A percentile compares a stretch with the other conserved stretches of the same genome.
These are phyloP conservation scores for Gorsachius goisagi DNA, from an alignment of 2,113 vertebrate species.

Conservation along the genomic window DNA sequence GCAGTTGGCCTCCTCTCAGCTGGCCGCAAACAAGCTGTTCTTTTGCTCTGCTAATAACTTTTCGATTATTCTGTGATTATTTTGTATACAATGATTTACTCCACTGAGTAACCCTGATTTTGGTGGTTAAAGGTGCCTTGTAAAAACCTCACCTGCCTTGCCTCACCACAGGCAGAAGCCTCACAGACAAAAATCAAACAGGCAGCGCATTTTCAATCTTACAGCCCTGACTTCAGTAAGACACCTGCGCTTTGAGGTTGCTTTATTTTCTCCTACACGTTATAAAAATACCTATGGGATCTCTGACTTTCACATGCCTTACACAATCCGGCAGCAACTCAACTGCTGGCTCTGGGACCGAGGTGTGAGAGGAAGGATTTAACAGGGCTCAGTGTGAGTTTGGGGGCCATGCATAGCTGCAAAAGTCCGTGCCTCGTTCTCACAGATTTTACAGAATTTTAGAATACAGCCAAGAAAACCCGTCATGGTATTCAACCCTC, in stretches of 20 bases:
- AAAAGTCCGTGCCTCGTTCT: rapidly evolving
- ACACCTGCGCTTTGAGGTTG: too few relatives aligned
- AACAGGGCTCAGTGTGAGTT: neutral
- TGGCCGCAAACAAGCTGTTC: neutral
- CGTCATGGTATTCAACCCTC: rapidly evolving
- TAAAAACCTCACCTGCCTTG: neutral
- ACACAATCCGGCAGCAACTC: neutral
- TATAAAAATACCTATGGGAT: rapidly evolving
- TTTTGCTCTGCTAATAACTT: neutral
- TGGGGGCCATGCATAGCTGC: neutral
- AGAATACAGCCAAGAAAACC: neutral
- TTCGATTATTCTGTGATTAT: neutral
- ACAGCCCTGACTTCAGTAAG: neutral
- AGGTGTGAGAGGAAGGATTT: neutral
- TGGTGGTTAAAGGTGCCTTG: neutral
- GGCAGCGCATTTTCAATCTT: neutral
- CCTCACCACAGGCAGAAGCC: neutral
- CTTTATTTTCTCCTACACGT: neutral
- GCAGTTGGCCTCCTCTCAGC: neutral
- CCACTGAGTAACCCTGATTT: neutral
- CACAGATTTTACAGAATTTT: too few relatives aligned
- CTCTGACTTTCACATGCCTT: too few relatives aligned
- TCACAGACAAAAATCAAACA: neutral
- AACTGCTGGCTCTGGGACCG: neutral
- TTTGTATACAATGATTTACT: neutral